Percentiles rank a stretch among this genome's conserved stretches.
Evolutionary conservation across 2,797 vertebrate species (phyloP).

Genomic region (Rhinella marina): DNA sequence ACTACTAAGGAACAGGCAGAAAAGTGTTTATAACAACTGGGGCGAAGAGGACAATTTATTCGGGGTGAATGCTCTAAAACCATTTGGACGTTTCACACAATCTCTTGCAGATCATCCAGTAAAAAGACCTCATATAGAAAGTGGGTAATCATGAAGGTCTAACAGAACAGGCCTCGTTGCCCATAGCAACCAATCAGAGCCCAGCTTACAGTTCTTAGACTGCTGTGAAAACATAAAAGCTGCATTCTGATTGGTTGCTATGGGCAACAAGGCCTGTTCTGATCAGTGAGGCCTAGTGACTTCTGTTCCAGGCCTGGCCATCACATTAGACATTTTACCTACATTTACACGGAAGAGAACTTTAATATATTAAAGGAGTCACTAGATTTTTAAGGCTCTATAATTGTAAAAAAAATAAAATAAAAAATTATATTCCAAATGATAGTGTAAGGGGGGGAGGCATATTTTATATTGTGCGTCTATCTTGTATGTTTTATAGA

Average conservation of each 20-base stretch:
- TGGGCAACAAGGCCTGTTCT: not conserved
- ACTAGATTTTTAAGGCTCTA: conserved; percentile 62
- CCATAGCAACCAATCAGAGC: not conserved
- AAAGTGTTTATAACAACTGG: not conserved
- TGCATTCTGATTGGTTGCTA: not conserved
- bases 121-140: too few relatives aligned
- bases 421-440: conserved; percentile 52
- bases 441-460: conserved; percentile 42
- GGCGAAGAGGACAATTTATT: not conserved
- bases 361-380: conserved; percentile 52
- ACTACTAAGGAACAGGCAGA: not conserved
- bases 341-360: conserved; percentile 1
- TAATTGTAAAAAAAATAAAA: conserved; percentile 46
- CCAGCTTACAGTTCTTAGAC: not conserved
- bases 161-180: not conserved
- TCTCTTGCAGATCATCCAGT: not conserved
- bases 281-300: not conserved
- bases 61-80: not conserved
- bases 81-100: not conserved
- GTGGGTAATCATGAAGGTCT: too few relatives aligned
- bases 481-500: conserved; percentile 67
- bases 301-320: not conserved
- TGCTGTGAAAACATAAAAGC: not conserved
- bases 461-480: conserved; percentile 72
- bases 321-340: not conserved